Conservation (phyloP, 2,797 vertebrate genomes). For the Enoplosus armatus region DNA sequence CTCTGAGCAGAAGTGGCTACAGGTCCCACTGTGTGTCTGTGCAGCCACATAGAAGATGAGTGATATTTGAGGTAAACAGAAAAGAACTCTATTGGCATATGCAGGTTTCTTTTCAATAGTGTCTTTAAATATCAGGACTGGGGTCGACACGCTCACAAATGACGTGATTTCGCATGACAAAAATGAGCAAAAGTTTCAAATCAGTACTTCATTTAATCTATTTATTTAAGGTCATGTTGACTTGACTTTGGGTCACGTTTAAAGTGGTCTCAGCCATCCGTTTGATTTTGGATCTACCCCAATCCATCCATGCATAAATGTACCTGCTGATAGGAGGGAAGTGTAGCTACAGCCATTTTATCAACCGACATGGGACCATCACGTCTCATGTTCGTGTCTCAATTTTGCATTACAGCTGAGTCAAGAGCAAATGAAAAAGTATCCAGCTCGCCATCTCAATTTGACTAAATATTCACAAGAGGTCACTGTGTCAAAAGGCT, state of each 20-base stretch:
- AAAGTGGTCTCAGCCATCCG: not conserved
- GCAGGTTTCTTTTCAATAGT: slow-evolving; percentile 9
- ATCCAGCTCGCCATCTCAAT: slow-evolving; percentile 19
- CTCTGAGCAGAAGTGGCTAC: slow-evolving; percentile 25
- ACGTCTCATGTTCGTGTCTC: not conserved
- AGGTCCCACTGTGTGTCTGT: slow-evolving; percentile 7
- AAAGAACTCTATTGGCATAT: slow-evolving; percentile 6
- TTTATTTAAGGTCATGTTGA: not conserved
- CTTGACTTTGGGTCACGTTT: not conserved
- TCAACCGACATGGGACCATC: slow-evolving; percentile 6
- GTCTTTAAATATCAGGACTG: slow-evolving; percentile 25
- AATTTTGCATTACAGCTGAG: not conserved
- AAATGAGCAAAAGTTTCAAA: slow-evolving; percentile 5
- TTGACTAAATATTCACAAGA: slow-evolving; percentile 52
- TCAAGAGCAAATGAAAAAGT: slow-evolving; percentile 15
- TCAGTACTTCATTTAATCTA: not conserved
- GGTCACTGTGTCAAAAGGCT: slow-evolving; percentile 58
- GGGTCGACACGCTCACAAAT: slow-evolving; percentile 1
- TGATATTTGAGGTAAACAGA: slow-evolving; percentile 40
- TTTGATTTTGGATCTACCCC: slow-evolving; percentile 3
- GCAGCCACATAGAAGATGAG: slow-evolving; percentile 12
- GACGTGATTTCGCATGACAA: not conserved
- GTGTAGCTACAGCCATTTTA: slow-evolving; percentile 6
- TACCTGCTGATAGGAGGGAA: slow-evolving; percentile 3
- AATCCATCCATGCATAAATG: not conserved